A percentile compares a stretch with the other conserved stretches of the same genome.
Conservation (phyloP, 2,888 invertebrate genomes). For the Saturnia japonica region DNA sequence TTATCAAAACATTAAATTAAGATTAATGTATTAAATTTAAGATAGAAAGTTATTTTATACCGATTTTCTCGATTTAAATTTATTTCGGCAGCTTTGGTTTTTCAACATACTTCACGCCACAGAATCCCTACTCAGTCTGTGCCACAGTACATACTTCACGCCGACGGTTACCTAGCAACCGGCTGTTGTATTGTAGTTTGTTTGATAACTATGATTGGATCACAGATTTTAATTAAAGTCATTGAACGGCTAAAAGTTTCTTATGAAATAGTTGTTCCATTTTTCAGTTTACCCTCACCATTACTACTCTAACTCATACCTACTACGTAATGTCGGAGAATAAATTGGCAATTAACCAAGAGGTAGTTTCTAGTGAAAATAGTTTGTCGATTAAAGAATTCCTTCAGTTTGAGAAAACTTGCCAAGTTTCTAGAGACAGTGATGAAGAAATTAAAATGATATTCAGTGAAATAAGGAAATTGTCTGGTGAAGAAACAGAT, state of each 20-base stretch:
- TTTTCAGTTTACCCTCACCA: neutral
- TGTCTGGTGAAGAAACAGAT: slow-evolving; percentile 59
- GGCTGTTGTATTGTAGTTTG: slow-evolving; percentile 1
- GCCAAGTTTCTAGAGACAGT: slow-evolving; percentile 68
- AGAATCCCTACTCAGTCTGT: too few species aligned
- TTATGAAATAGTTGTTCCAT: neutral
- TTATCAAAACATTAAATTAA: too few species aligned
- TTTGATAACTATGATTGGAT: slow-evolving; percentile 14
- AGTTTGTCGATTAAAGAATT: slow-evolving; percentile 72
- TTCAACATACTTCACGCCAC: too few species aligned
- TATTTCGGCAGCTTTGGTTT: too few species aligned
- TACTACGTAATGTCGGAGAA: slow-evolving; percentile 32
- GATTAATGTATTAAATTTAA: too few species aligned
- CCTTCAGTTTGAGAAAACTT: slow-evolving; percentile 66
- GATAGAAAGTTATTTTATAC: too few species aligned
- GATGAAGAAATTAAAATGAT: slow-evolving; percentile 86
- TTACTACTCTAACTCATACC: neutral
- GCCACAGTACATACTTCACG: neutral
- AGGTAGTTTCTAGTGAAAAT: slow-evolving; percentile 62
- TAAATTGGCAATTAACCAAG: slow-evolving; percentile 40
- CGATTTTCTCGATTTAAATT: too few species aligned
- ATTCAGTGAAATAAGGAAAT: slow-evolving; percentile 85
- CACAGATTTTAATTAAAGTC: neutral
- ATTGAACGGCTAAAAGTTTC: neutral
- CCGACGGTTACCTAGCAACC: slow-evolving; percentile 24